Percentiles rank a stretch among this genome's conserved stretches.
Conservation (phyloP, 2,888 invertebrate genomes). For the Liodrosophila aerea region DNA sequence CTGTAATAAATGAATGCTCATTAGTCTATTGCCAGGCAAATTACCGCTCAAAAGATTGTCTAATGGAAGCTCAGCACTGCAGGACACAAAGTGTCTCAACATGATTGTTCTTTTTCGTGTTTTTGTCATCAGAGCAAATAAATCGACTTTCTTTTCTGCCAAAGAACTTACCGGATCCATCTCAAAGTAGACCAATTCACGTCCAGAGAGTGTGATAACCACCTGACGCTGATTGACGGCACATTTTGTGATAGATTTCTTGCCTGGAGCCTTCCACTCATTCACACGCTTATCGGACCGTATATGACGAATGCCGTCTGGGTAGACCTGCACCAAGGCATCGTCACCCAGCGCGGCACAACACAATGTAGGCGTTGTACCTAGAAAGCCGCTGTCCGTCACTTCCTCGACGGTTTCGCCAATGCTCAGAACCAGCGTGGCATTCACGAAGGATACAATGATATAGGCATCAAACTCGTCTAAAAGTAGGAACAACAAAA, state of each 20-base stretch:
- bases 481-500: slow-evolving; percentile 52
- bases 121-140: slow-evolving; percentile 80
- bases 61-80: slow-evolving; percentile 81
- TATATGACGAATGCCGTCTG: slow-evolving; percentile 99
- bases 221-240: slow-evolving; percentile 99
- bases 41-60: not conserved
- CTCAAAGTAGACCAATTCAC: slow-evolving; percentile 99
- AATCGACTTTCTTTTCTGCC: not conserved
- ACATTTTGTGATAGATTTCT: slow-evolving; percentile 97
- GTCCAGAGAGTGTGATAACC: slow-evolving; percentile 97
- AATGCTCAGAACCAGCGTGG: slow-evolving; percentile 98
- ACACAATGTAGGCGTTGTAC: slow-evolving; percentile 98
- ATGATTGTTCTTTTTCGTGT: slow-evolving; percentile 80
- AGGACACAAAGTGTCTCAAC: slow-evolving; percentile 83
- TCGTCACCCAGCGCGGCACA: slow-evolving; percentile 99
- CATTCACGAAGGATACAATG: slow-evolving; percentile 98
- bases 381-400: slow-evolving; percentile 99
- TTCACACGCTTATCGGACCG: slow-evolving; percentile 98
- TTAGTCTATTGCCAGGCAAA: not conserved
- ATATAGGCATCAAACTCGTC: slow-evolving; percentile 94
- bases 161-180: slow-evolving; percentile 98
- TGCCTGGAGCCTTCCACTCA: slow-evolving; percentile 99
- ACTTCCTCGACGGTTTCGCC: slow-evolving; percentile 99
- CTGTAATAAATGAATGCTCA: slow-evolving; percentile 83
- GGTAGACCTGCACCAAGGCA: slow-evolving; percentile 98